These are phyloP conservation scores for Eupithecia exiguata DNA, from an alignment of 2,888 invertebrate genomes.

Conservation along the genomic window DNA sequence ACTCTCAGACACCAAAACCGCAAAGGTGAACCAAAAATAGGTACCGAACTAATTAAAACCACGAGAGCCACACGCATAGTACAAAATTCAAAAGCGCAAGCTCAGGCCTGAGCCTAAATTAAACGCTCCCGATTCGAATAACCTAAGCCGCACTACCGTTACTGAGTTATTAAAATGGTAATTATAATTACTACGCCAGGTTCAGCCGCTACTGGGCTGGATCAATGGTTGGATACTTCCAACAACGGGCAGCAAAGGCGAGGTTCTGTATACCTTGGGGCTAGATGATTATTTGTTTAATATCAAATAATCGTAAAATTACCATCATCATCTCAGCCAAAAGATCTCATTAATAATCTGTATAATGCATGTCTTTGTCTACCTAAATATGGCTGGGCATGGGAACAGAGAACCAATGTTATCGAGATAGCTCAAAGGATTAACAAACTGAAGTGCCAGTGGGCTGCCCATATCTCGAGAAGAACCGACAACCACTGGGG, in stretches of 20 bases:
- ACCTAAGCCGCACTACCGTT: slow-evolving; percentile 24
- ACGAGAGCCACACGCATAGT: neutral
- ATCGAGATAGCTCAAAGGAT: no score
- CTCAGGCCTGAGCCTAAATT: slow-evolving; percentile 1
- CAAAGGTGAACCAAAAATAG: neutral
- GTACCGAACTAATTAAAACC: neutral
- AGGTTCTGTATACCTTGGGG: neutral
- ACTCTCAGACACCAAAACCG: neutral
- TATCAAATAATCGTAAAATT: no score
- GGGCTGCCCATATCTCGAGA: no score
- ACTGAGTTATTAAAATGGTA: slow-evolving; percentile 45
- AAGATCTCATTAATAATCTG: no score
- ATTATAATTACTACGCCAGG: slow-evolving; percentile 41
- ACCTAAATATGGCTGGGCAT: neutral
- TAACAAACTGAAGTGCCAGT: no score
- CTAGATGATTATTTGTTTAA: neutral
- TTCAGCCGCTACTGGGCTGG: slow-evolving; percentile 18
- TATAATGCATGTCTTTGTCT: neutral
- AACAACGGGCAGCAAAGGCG: neutral
- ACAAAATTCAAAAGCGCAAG: slow-evolving; percentile 9
- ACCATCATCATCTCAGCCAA: no score
- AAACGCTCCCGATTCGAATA: slow-evolving; percentile 16
- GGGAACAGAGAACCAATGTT: no score
- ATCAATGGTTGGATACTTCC: neutral
- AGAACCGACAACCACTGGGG: no score